phyloP scores from a whole-genome alignment of 92 coral and sea anemone genomes.

The Phenganax stokvisi region DNA sequence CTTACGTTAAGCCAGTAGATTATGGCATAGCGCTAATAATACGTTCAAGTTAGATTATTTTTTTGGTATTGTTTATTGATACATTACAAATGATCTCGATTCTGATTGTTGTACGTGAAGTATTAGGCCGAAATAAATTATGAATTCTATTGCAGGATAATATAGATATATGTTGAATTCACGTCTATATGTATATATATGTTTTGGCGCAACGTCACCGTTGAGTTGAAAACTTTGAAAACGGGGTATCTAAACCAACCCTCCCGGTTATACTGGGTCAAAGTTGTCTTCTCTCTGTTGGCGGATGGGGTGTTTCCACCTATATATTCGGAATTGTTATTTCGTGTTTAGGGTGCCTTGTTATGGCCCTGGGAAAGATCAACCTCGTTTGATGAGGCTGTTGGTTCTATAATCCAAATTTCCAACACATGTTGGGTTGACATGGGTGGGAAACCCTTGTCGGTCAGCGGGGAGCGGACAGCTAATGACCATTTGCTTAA shows the following conservation, averaged over 20 bases:
- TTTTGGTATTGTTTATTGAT: too few relatives aligned
- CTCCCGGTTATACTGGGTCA: not conserved
- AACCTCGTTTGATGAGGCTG: not conserved
- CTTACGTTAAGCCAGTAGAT: too few relatives aligned
- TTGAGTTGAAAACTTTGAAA: not conserved
- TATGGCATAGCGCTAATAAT: too few relatives aligned
- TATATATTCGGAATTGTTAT: not conserved
- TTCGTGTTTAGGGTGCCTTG: not conserved
- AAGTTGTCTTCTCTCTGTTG: not conserved
- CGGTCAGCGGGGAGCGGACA: not conserved
- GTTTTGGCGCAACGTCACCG: not conserved
- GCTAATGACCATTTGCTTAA: not conserved
- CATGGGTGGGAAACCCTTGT: not conserved
- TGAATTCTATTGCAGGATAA: not conserved
- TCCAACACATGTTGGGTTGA: not conserved
- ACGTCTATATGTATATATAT: not conserved
- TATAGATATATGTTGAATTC: not conserved
- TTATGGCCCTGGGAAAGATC: not conserved
- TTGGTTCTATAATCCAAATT: not conserved
- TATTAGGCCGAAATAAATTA: too few relatives aligned
- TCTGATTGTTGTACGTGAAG: too few relatives aligned
- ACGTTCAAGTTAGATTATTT: too few relatives aligned
- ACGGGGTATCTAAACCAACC: not conserved
- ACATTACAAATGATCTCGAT: too few relatives aligned
- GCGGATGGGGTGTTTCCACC: not conserved